Conservation (phyloP, 2,888 invertebrate species). For the Clostera curtula region DNA sequence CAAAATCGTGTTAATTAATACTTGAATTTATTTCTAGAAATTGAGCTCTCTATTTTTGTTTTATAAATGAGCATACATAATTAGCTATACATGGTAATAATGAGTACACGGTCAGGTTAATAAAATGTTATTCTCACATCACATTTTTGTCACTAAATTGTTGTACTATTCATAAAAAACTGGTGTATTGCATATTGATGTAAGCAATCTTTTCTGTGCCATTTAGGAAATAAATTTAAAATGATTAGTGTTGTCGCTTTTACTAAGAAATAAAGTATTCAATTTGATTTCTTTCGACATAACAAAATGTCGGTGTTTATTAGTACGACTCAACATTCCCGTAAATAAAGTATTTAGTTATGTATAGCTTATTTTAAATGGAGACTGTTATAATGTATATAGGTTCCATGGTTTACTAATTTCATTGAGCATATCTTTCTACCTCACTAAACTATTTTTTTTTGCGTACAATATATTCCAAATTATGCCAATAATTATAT, state of each 20-base stretch:
- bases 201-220: constrained; percentile 18
- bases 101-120: too few species aligned
- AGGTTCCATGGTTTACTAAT: neutral
- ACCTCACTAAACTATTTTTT: constrained; percentile 29
- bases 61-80: too few species aligned
- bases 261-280: neutral
- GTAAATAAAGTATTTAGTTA: constrained; percentile 35
- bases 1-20: too few species aligned
- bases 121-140: too few species aligned
- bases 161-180: too few species aligned
- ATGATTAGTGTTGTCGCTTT: neutral
- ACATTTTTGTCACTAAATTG: too few species aligned
- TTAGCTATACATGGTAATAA: too few species aligned
- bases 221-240: constrained; percentile 11
- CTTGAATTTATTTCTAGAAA: too few species aligned
- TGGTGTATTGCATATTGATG: constrained; percentile 5
- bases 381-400: constrained; percentile 3
- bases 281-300: constrained; percentile 5
- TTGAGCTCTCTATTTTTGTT: too few species aligned
- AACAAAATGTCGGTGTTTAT: constrained; percentile 14
- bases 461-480: constrained; percentile 15
- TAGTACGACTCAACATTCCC: constrained; percentile 47
- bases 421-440: constrained; percentile 35
- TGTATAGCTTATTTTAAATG: constrained; percentile 15
- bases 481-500: too few species aligned